Conservation (phyloP, 2,888 invertebrate genomes). For the Neoascia interrupta region DNA sequence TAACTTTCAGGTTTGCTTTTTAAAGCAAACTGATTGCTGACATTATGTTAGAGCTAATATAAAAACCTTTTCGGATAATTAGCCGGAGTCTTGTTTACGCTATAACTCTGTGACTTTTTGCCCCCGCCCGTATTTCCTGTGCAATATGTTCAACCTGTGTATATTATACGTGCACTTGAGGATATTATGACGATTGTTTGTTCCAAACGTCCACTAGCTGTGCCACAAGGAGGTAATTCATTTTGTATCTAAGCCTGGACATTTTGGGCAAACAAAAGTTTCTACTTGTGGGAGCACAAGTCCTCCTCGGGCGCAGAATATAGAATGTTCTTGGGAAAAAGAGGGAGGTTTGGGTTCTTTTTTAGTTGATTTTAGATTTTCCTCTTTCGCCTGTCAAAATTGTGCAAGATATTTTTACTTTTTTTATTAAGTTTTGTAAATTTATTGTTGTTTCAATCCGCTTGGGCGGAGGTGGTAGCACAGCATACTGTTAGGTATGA, state of each 20-base stretch:
- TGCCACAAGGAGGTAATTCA: constrained; percentile 50
- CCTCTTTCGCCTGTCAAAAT: too few relatives aligned
- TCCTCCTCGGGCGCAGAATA: too few relatives aligned
- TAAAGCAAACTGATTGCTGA: constrained; percentile 30
- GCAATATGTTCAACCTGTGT: constrained; percentile 34
- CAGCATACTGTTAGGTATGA: too few relatives aligned
- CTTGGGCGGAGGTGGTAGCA: too few relatives aligned
- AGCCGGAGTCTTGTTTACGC: too few relatives aligned
- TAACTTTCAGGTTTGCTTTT: constrained; percentile 31
- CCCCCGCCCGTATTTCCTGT: not conserved
- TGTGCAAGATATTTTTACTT: not conserved
- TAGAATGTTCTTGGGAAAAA: constrained; percentile 30
- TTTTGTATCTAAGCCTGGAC: constrained; percentile 35
- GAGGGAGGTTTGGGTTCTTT: too few relatives aligned
- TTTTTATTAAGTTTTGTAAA: constrained; percentile 12
- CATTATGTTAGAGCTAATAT: constrained; percentile 24
- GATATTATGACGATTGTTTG: constrained; percentile 38
- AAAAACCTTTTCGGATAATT: too few relatives aligned
- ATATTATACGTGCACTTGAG: constrained; percentile 37
- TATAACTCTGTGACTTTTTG: constrained; percentile 16
- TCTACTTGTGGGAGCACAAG: constrained; percentile 12
- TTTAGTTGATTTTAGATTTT: not conserved
- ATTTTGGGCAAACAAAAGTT: constrained; percentile 50
- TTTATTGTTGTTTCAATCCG: constrained; percentile 33
- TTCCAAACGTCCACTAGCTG: constrained; percentile 10